These are phyloP conservation scores for Heteractis magnifica DNA, from an alignment of 92 coral and sea anemone species.

Conservation along the genomic window DNA sequence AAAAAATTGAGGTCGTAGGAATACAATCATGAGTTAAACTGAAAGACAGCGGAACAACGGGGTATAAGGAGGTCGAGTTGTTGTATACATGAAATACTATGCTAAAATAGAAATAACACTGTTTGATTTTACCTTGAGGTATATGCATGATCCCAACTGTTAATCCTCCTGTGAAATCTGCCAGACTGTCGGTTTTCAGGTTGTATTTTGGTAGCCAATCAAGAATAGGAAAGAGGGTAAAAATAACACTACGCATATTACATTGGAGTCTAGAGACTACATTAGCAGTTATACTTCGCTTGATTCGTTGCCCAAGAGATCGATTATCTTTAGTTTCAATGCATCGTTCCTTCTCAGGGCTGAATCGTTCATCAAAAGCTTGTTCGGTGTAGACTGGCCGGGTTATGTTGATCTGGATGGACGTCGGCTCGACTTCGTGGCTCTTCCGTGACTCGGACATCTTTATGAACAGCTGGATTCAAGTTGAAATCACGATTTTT, in stretches of 20 bases:
- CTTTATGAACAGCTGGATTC: no score
- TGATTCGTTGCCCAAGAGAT: not conserved
- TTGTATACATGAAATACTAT: not conserved
- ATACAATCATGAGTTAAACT: no score
- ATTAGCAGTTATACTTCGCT: not conserved
- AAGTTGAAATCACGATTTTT: no score
- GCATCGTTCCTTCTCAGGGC: not conserved
- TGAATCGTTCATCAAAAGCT: not conserved
- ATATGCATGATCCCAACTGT: slow-evolving; percentile 92
- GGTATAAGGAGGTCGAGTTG: no score
- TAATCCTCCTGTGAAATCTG: slow-evolving; percentile 78
- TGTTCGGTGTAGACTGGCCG: slow-evolving; percentile 16
- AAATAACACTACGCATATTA: not conserved
- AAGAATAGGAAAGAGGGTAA: slow-evolving; percentile 59
- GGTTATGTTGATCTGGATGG: not conserved
- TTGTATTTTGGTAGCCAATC: slow-evolving; percentile 84
- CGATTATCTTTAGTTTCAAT: not conserved
- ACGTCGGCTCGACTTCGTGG: not conserved
- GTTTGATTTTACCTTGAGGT: slow-evolving; percentile 75
- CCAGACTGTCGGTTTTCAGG: slow-evolving; percentile 48
- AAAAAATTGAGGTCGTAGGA: not conserved
- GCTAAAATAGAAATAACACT: no score
- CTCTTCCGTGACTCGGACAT: not conserved
- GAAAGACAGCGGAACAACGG: no score
- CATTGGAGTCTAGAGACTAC: not conserved